A percentile compares a stretch with the other conserved stretches of the same genome.
Evolutionary conservation across 2,113 vertebrate species (phyloP).

Genomic region (Oxygymnocypris stewartii): DNA sequence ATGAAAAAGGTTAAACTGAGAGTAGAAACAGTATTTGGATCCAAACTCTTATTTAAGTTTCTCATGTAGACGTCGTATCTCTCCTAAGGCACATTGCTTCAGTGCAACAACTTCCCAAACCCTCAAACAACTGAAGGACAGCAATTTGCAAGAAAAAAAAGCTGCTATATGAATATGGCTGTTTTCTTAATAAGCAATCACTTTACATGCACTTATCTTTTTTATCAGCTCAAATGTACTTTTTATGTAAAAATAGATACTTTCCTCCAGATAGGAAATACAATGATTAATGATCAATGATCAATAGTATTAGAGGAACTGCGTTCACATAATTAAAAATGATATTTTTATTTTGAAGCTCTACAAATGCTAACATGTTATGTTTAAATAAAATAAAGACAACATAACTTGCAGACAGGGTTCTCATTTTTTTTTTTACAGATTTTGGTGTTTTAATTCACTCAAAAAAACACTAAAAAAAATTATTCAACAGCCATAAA

Average conservation of each 20-base stretch:
- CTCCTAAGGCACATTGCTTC: constrained; percentile 89
- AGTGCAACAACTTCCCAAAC: constrained; percentile 64
- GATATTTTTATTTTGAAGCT: background rate
- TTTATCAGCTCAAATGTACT: constrained; percentile 68
- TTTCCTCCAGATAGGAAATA: background rate
- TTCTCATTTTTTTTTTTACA: too few relatives aligned
- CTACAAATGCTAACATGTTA: constrained; percentile 9
- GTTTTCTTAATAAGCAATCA: constrained; percentile 36
- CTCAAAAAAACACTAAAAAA: background rate
- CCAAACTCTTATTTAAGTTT: constrained; percentile 63
- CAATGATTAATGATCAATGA: too few relatives aligned
- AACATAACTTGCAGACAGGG: background rate
- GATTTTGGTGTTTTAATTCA: background rate
- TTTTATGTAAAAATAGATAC: constrained; percentile 26
- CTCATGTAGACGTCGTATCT: constrained; percentile 77
- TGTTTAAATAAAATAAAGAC: background rate
- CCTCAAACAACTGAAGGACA: background rate
- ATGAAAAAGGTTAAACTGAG: background rate
- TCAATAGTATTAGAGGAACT: too few relatives aligned
- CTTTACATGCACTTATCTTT: constrained; percentile 61
- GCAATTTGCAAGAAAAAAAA: background rate
- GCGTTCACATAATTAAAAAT: background rate
- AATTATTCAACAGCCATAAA: background rate
- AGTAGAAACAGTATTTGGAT: constrained; percentile 61
- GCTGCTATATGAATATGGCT: background rate